phyloP scores from a whole-genome alignment of 2,888 invertebrate genomes.

The Crepidodera aurea region DNA sequence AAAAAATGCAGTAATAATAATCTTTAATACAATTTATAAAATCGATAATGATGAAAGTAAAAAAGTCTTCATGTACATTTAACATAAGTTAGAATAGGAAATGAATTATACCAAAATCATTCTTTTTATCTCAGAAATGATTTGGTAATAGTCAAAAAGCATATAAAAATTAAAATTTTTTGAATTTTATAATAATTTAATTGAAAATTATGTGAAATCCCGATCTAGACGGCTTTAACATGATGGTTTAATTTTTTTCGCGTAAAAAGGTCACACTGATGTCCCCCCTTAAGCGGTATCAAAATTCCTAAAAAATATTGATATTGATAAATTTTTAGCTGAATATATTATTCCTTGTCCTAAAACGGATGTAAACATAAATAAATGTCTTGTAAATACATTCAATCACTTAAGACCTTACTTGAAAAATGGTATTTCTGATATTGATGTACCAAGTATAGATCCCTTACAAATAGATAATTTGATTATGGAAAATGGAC shows the following conservation, averaged over 20 bases:
- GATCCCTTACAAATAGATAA: slow-evolving; percentile 77
- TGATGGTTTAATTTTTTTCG: background rate
- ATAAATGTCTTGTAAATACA: slow-evolving; percentile 72
- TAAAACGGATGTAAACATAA: slow-evolving; percentile 71
- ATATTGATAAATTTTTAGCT: slow-evolving; percentile 65
- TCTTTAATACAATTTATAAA: too few species aligned
- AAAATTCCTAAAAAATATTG: background rate
- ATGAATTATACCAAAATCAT: too few species aligned
- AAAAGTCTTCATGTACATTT: too few species aligned
- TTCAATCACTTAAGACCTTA: slow-evolving; percentile 79
- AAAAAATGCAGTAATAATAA: too few species aligned
- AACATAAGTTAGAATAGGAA: too few species aligned
- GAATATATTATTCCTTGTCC: slow-evolving; percentile 78
- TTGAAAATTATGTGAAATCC: background rate
- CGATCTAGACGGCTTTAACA: background rate
- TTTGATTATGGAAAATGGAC: slow-evolving; percentile 80
- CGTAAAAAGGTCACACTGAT: too few species aligned
- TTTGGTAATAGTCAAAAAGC: too few species aligned
- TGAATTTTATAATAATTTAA: too few species aligned
- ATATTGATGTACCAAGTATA: slow-evolving; percentile 76
- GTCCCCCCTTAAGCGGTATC: too few species aligned
- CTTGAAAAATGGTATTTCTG: slow-evolving; percentile 73
- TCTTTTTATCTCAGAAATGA: too few species aligned
- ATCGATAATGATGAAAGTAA: too few species aligned
- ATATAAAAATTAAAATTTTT: too few species aligned